Base-by-base conservation (phyloP, 92 coral and sea anemone species). In the Blastomussa wellsi region DNA sequence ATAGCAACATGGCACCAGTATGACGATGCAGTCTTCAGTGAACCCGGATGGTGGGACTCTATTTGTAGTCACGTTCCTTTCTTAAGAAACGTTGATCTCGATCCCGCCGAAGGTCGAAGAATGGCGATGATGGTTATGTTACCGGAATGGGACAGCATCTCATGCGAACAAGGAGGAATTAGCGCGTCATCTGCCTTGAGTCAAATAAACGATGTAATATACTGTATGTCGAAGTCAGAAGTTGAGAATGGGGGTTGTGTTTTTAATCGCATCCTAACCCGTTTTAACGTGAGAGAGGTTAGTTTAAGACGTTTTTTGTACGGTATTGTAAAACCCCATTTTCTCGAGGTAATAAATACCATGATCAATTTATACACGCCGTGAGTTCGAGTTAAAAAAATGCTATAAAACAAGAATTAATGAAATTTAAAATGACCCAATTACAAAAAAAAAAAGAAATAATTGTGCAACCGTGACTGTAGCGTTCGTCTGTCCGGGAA, bases 1-100 rank as follows among this genome's bases (percentile, higher is more conserved):
- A n/a, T n/a, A 90, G 93, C 39, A 0, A 67, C 77, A 0, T 90
- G 93, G 93, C 90, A 90, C 74, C 93, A 90, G 37, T 90, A 81
- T 32, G 93, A 90, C 55, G 93, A 90, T 86, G 93, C 93, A 62
- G 72, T 86, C 52, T 90, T 76, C 77, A 76, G 90, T 72, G 72
- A 66, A 17, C 90, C 87, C 12, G 38, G 81, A 32, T 33, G 71
- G 0, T 86, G 80, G 79, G 87, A 71, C 7, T 81, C 90, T 15
- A 8, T 88, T 55, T 65, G 81, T 20, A 86, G 44, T 36, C 31
- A 55, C 29, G 0, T 88, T 29, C 87, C 87, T 5, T 15, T 13
- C 17, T 51, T n/a, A 28, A 35, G 4, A 15, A 36, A 57, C 28
- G n/a, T n/a, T n/a, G n/a, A n/a, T n/a, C n/a, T n/a, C n/a, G 62